A percentile compares a stretch with the other conserved stretches of the same genome.
phyloP scores from a whole-genome alignment of 2,888 invertebrate species.

The Harpalus rufipes region DNA sequence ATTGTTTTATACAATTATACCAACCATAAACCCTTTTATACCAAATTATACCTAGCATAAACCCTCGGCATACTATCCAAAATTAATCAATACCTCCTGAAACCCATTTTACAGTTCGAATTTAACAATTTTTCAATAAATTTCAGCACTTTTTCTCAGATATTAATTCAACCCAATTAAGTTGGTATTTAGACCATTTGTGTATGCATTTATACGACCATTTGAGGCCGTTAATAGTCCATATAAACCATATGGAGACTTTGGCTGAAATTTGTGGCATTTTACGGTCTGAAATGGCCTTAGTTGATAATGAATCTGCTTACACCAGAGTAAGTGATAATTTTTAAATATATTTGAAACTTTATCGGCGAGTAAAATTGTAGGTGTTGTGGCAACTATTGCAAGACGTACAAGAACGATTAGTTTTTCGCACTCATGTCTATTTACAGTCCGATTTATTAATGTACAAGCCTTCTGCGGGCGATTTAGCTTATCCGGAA shows the following conservation, averaged over 20 bases:
- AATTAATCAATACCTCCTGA: too few species aligned
- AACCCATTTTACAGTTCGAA: too few species aligned
- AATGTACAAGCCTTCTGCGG: slow-evolving; percentile 92
- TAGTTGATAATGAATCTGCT: slow-evolving; percentile 89
- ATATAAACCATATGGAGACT: slow-evolving; percentile 98
- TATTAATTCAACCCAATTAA: slow-evolving; percentile 17
- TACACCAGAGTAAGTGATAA: slow-evolving; percentile 40
- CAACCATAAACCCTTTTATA: too few species aligned
- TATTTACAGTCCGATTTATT: slow-evolving; percentile 95
- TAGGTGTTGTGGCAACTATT: slow-evolving; percentile 82
- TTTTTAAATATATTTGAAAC: background rate
- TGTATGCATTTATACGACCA: slow-evolving; percentile 95
- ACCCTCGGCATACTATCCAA: too few species aligned
- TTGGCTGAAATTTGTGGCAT: slow-evolving; percentile 97
- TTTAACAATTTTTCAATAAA: background rate
- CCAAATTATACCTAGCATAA: too few species aligned
- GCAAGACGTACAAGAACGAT: slow-evolving; percentile 96
- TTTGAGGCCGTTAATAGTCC: slow-evolving; percentile 94
- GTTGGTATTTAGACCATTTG: slow-evolving; percentile 84
- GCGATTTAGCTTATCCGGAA: slow-evolving; percentile 98
- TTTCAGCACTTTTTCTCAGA: slow-evolving; percentile 62
- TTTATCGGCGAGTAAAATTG: background rate
- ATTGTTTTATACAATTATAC: too few species aligned
- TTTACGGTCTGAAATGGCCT: slow-evolving; percentile 92
- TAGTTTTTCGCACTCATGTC: slow-evolving; percentile 96